Base-by-base conservation (phyloP, 1,140 invertebrate species). In the Lysiphlebus fabarum region DNA sequence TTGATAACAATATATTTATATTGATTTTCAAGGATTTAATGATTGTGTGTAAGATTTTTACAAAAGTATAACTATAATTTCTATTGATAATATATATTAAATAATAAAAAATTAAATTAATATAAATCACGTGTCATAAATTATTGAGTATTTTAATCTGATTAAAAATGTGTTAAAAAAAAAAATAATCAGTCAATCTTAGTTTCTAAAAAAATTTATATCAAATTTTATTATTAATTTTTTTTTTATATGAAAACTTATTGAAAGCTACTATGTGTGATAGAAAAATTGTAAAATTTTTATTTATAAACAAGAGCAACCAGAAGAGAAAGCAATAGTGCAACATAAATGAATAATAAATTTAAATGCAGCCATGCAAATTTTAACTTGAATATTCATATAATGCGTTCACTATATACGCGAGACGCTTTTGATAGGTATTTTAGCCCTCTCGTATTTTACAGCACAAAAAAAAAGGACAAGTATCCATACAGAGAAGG, bases 261-360 rank as follows among this genome's bases (percentile, higher is more conserved):
- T 37, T 26, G 49, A 36, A 12, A 51, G 49, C 49, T 36, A 33
- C 5, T n/a, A 11, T 9, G 47, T n/a, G 36, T 4, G 49, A 51
- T 51, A 36, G 36, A 34, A 12, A 36, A 38, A 38, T 51, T 51
- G 36, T 51, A 38, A 7, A 36, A 36, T 51, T 33, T n/a, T 38
- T n/a, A 37, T 53, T 33, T 59, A 53, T 34, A 53, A 58, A 58
- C 26, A 26, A 41, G 58, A 59, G 44, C 36, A 38, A 26, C 17
- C 17, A 26, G 59, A 56, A 53, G 56, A 44, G 53, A 59, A 57
- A 63, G 59, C 65, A 60, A 68, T 64, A 69, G 67, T 70, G 69
- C 70, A 65, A 67, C 66, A 54, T 50, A 62, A 68, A 76, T 77
- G 74, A 77, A 77, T 76, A 77, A 77, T 77, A 74, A 68, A 77